Conservation (phyloP, 2,797 vertebrate species). For the Scolopax bukidnonensis region DNA sequence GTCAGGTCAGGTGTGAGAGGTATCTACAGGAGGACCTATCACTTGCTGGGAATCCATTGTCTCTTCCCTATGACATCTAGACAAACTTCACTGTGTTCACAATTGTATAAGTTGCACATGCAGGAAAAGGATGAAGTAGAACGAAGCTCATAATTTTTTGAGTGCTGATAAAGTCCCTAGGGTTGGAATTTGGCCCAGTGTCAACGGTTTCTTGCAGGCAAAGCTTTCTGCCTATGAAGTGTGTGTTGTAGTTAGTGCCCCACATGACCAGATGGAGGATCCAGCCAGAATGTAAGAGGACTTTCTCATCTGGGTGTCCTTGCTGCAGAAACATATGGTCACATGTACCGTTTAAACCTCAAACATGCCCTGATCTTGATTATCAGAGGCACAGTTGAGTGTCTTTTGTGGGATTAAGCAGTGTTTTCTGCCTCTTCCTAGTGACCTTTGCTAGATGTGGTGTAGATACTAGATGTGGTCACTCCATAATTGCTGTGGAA, state of each 20-base stretch:
- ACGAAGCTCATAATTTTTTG: not conserved
- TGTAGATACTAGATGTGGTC: not conserved
- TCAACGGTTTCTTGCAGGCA: not conserved
- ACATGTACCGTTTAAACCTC: not conserved
- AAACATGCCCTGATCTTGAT: rapidly evolving
- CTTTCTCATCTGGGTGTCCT: not conserved
- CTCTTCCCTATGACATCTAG: not conserved
- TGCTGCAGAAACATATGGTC: not conserved
- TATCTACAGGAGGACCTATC: not conserved
- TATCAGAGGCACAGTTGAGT: not conserved
- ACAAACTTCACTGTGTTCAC: not conserved
- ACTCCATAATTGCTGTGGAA: not conserved
- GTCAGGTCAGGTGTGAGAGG: not conserved
- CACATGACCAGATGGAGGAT: not conserved
- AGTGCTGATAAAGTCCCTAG: not conserved
- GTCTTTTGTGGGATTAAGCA: not conserved
- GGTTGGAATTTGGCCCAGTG: not conserved
- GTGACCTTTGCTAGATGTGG: not conserved
- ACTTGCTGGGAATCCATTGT: rapidly evolving
- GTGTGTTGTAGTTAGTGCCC: not conserved
- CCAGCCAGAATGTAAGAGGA: not conserved
- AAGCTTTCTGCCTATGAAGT: not conserved
- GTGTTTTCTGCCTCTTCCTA: not conserved
- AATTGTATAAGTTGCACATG: rapidly evolving
- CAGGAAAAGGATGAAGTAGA: not conserved